Evolutionary conservation across 1,140 invertebrate species (phyloP).

Genomic region (Brachionus rotundiformis): DNA sequence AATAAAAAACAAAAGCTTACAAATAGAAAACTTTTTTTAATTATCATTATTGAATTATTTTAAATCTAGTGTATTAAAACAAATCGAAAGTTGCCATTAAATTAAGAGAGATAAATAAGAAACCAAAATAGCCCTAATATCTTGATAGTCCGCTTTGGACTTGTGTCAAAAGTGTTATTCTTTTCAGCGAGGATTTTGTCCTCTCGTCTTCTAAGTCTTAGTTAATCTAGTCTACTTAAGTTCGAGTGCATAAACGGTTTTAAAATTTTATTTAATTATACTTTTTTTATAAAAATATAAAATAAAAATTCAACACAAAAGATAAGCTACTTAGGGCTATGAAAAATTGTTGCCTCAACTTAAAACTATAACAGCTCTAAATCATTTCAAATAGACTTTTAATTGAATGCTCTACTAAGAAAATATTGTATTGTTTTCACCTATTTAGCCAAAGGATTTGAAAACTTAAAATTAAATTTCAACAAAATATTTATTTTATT

Average conservation of each 20-base stretch:
- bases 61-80: slow-evolving; percentile 35
- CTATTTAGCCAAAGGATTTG: not conserved
- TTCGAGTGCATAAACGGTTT: slow-evolving; percentile 4
- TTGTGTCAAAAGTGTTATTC: slow-evolving; percentile 17
- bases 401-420: slow-evolving; percentile 10
- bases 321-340: slow-evolving; percentile 36
- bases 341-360: slow-evolving; percentile 20
- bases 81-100: slow-evolving; percentile 32
- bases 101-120: not conserved
- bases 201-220: not conserved
- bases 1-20: slow-evolving; percentile 1
- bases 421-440: slow-evolving; percentile 15
- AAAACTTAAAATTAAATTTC: not conserved
- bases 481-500: too few species aligned
- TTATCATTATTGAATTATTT: slow-evolving; percentile 28
- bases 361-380: slow-evolving; percentile 2
- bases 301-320: slow-evolving; percentile 24
- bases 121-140: slow-evolving; percentile 30
- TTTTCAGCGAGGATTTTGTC: not conserved
- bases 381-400: slow-evolving; percentile 35
- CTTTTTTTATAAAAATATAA: not conserved
- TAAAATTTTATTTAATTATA: not conserved
- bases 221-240: slow-evolving; percentile 41
- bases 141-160: not conserved
- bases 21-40: slow-evolving; percentile 25